Percentiles rank a stretch among this genome's conserved stretches.
Evolutionary conservation across 2,888 invertebrate species (phyloP).

Genomic region (Caenorhabditis sp.): DNA sequence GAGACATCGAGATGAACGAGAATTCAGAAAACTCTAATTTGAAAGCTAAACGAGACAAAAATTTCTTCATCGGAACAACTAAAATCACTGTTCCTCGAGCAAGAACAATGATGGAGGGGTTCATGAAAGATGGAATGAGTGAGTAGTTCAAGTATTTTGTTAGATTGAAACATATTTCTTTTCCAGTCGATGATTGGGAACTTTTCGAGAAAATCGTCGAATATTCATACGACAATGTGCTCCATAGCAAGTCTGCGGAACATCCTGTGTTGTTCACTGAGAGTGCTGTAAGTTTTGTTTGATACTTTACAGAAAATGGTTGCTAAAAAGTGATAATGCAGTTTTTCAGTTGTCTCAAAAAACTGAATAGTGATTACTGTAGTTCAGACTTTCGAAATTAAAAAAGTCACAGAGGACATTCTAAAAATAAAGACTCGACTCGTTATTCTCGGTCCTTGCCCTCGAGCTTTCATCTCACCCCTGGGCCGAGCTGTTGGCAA

Average conservation of each 20-base stretch:
- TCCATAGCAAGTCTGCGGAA: conserved; percentile 83
- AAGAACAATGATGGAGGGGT: conserved; percentile 85
- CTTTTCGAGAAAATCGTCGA: conserved; percentile 93
- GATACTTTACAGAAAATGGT: no score
- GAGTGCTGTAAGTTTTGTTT: conserved; percentile 77
- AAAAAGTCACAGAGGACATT: neutral
- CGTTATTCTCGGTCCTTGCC: no score
- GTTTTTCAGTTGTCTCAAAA: no score
- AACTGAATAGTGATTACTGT: no score
- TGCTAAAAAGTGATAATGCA: no score
- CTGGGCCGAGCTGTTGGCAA: no score
- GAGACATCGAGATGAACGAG: conserved; percentile 47
- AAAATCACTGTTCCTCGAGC: conserved; percentile 88
- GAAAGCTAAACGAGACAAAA: conserved; percentile 50
- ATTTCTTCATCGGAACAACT: conserved; percentile 87
- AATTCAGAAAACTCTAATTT: conserved; percentile 29
- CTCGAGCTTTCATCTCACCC: no score
- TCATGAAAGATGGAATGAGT: conserved; percentile 96
- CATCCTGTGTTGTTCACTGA: conserved; percentile 98
- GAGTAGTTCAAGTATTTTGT: conserved; percentile 50
- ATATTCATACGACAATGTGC: conserved; percentile 90
- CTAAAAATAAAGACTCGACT: conserved; percentile 18
- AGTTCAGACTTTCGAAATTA: no score
- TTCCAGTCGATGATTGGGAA: conserved; percentile 92
- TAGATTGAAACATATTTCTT: no score